phyloP scores from a whole-genome alignment of 2,797 vertebrate genomes.

The Urosaurus nigricauda region DNA sequence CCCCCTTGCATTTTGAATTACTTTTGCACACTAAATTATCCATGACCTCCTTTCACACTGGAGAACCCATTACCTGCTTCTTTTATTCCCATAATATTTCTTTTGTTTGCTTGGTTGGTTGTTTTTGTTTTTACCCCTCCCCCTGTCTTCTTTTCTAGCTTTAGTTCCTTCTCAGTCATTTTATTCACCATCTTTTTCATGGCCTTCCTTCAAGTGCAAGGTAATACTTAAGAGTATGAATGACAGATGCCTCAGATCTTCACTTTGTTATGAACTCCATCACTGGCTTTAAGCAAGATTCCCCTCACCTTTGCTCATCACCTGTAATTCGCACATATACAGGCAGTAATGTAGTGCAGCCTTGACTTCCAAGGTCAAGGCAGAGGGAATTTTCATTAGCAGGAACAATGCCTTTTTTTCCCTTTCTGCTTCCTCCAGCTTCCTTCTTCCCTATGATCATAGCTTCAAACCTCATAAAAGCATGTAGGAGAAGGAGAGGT shows the following conservation, averaged over 20 bases:
- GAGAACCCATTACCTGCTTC: not conserved
- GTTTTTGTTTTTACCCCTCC: not conserved
- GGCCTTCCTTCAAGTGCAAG: not conserved
- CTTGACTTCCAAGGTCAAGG: too few relatives aligned
- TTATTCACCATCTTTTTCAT: not conserved
- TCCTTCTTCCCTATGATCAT: too few relatives aligned
- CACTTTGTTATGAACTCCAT: not conserved
- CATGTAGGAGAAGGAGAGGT: too few relatives aligned
- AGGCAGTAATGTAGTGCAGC: too few relatives aligned
- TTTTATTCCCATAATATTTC: not conserved
- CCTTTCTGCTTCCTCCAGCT: too few relatives aligned
- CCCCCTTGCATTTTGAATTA: not conserved
- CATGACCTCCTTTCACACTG: not conserved
- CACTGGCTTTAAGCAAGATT: too few relatives aligned
- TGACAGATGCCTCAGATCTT: not conserved
- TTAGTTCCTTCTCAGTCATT: not conserved
- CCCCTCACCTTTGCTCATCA: too few relatives aligned
- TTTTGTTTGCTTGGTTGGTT: not conserved
- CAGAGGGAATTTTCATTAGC: too few relatives aligned
- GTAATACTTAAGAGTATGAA: not conserved
- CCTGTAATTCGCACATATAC: too few relatives aligned
- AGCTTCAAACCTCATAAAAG: too few relatives aligned
- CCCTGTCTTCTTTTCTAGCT: not conserved
- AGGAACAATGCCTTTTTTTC: too few relatives aligned
- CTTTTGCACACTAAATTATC: constrained; percentile 4